phyloP scores from a whole-genome alignment of 2,888 invertebrate genomes.

The Argyresthia albistria region DNA sequence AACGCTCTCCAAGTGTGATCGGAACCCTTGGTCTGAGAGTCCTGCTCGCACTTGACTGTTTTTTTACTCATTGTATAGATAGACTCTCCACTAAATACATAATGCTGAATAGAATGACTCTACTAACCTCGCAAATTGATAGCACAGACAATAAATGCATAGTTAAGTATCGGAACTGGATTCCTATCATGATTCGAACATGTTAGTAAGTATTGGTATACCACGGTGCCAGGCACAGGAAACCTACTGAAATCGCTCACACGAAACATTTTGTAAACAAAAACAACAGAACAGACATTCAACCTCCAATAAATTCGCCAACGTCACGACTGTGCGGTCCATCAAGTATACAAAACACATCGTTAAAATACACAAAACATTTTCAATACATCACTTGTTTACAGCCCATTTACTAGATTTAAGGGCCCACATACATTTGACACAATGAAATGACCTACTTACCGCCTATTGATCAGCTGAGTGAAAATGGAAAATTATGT shows the following conservation, averaged over 20 bases:
- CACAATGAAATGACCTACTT: constrained; percentile 21
- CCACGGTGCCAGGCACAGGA: constrained; percentile 29
- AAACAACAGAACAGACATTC: constrained; percentile 30
- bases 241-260: constrained; percentile 23
- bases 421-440: background rate
- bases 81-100: too few relatives aligned
- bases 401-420: too few relatives aligned
- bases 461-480: constrained; percentile 27
- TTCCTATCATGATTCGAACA: background rate
- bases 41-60: too few relatives aligned
- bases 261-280: constrained; percentile 40
- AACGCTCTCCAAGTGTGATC: too few relatives aligned
- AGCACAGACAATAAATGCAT: background rate
- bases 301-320: constrained; percentile 28
- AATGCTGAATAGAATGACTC: background rate
- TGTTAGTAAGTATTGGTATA: constrained; percentile 11
- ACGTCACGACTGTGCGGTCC: background rate
- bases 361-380: background rate
- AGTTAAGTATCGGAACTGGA: background rate
- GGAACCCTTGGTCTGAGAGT: too few relatives aligned
- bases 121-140: background rate
- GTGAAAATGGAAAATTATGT: constrained; percentile 16
- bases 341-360: background rate
- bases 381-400: background rate
- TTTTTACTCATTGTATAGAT: background rate